Percentiles rank a stretch among this genome's conserved stretches.
Conservation (phyloP, 2,797 vertebrate species). For the Macroramphosus scolopax region DNA sequence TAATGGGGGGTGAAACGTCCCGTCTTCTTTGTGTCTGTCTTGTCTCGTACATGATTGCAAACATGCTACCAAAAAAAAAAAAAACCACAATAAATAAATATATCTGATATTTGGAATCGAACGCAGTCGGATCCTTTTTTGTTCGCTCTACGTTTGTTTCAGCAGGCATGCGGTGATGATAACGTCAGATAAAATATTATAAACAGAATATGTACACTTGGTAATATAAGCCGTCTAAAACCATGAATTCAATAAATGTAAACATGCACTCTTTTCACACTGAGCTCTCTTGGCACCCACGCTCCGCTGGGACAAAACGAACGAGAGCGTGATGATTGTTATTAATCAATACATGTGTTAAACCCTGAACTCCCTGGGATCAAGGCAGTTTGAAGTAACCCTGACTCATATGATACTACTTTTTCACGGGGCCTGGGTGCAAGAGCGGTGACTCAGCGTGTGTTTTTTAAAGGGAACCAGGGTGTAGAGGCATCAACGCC, state of each 20-base stretch:
- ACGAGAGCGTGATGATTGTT: too few species aligned
- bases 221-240: constrained; percentile 65
- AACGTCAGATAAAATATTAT: constrained; percentile 71
- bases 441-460: constrained; percentile 50
- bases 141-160: constrained; percentile 64
- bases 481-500: constrained; percentile 38
- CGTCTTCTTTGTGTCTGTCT: constrained; percentile 16
- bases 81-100: constrained; percentile 62
- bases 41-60: constrained; percentile 45
- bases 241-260: constrained; percentile 72
- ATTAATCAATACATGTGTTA: too few species aligned
- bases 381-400: too few species aligned
- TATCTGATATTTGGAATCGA: constrained; percentile 36
- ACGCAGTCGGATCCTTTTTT: constrained; percentile 46
- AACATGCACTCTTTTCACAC: constrained; percentile 78
- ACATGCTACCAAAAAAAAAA: constrained; percentile 48
- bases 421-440: constrained; percentile 48
- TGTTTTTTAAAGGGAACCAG: constrained; percentile 74
- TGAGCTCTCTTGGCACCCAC: constrained; percentile 55
- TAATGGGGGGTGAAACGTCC: constrained; percentile 1
- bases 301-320: constrained; percentile 54
- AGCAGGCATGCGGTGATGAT: constrained; percentile 77
- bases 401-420: too few species aligned
- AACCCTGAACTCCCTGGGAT: too few species aligned
- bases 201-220: constrained; percentile 75